Percentiles rank a stretch among this genome's conserved stretches.
phyloP scores from a whole-genome alignment of 2,888 invertebrate genomes.

The Charanyca ferruginea region DNA sequence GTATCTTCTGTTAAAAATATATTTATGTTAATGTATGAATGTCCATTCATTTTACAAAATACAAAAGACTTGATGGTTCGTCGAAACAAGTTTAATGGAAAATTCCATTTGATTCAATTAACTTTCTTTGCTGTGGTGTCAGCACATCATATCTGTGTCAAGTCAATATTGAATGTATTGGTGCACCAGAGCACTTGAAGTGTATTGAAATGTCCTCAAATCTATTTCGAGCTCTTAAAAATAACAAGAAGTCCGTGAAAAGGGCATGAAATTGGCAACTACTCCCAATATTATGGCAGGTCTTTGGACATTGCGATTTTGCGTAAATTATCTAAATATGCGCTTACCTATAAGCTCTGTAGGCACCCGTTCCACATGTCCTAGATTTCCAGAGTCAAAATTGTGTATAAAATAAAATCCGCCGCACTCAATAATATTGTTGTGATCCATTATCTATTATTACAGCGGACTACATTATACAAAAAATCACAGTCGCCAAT shows the following conservation, averaged over 20 bases:
- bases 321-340: slow-evolving; percentile 37
- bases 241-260: slow-evolving; percentile 65
- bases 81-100: slow-evolving; percentile 34
- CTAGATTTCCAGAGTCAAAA: slow-evolving; percentile 97
- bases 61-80: not conserved
- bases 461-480: slow-evolving; percentile 86
- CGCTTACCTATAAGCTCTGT: slow-evolving; percentile 91
- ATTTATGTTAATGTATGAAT: not conserved
- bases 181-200: slow-evolving; percentile 23
- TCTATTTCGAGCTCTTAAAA: slow-evolving; percentile 57
- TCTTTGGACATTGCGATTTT: slow-evolving; percentile 71
- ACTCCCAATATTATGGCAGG: slow-evolving; percentile 41
- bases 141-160: slow-evolving; percentile 49
- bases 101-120: slow-evolving; percentile 44
- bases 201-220: slow-evolving; percentile 45
- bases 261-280: slow-evolving; percentile 70
- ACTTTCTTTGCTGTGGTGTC: slow-evolving; percentile 48
- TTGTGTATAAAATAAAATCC: slow-evolving; percentile 96
- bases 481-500: slow-evolving; percentile 79
- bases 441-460: slow-evolving; percentile 85
- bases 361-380: slow-evolving; percentile 94
- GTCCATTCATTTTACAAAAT: not conserved
- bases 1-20: not conserved
- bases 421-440: slow-evolving; percentile 92
- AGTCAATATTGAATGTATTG: slow-evolving; percentile 47